Evolutionary conservation across 2,888 invertebrate genomes (phyloP).

Genomic region (Stenolophus ochropezus): DNA sequence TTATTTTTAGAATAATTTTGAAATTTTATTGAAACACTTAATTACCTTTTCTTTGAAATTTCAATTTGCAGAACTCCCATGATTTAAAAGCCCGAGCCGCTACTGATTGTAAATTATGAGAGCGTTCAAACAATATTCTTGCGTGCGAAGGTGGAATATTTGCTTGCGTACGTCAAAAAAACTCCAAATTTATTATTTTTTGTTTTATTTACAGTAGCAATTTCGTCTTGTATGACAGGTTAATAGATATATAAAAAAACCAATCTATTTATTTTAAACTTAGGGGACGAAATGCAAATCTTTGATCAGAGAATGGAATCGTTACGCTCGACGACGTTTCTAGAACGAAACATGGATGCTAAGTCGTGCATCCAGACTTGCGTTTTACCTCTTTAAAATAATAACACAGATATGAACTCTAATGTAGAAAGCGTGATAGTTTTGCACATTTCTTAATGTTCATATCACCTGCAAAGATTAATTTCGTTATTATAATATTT

Average conservation of each 20-base stretch:
- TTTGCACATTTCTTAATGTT: constrained; percentile 37
- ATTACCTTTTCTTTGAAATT: too few species aligned
- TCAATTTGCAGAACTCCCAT: too few species aligned
- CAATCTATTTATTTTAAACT: constrained; percentile 21
- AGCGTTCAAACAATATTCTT: neutral
- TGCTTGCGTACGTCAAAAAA: constrained; percentile 39
- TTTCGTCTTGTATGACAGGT: constrained; percentile 23
- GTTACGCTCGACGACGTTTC: constrained; percentile 7
- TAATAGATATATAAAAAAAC: constrained; percentile 27
- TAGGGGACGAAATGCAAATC: constrained; percentile 1
- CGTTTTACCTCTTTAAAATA: constrained; percentile 34
- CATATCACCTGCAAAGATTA: constrained; percentile 11
- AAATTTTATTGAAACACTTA: too few species aligned
- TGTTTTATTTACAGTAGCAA: constrained; percentile 22
- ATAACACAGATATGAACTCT: constrained; percentile 13
- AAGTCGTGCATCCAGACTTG: constrained; percentile 43
- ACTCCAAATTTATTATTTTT: constrained; percentile 43
- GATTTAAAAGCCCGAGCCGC: too few species aligned
- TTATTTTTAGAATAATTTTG: too few species aligned
- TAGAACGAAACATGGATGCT: constrained; percentile 46
- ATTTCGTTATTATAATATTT: neutral
- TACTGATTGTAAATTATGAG: neutral
- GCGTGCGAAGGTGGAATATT: constrained; percentile 47
- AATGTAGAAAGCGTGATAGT: constrained; percentile 45
- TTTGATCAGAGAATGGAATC: constrained; percentile 3